Conservation (phyloP, 2,113 vertebrate species). For the Caranx ignobilis region DNA sequence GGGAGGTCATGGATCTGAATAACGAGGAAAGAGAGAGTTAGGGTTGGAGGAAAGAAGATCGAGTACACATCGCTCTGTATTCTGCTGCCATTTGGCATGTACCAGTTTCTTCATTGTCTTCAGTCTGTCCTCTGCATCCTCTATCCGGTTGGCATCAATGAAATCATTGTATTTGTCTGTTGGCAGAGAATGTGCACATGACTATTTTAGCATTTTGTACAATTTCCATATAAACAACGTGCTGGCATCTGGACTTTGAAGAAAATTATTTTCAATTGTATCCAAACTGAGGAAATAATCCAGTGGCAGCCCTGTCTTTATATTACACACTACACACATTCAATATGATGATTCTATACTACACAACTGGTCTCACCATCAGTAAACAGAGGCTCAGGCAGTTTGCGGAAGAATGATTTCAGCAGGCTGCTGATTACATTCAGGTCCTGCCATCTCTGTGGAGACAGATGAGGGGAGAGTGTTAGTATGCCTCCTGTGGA, state of each 20-base stretch:
- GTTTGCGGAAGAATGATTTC: conserved; percentile 96
- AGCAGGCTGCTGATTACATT: conserved; percentile 97
- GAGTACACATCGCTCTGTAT: not conserved
- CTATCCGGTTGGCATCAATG: conserved; percentile 94
- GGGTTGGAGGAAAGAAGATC: not conserved
- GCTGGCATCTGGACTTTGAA: not conserved
- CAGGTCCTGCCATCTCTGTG: conserved; percentile 95
- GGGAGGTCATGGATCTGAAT: conserved; percentile 92
- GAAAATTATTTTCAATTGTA: too few species aligned
- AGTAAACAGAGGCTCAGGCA: conserved; percentile 96
- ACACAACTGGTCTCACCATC: conserved; percentile 84
- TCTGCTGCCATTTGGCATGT: conserved; percentile 24
- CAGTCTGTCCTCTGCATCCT: conserved; percentile 90
- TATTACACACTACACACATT: not conserved
- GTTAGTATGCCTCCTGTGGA: not conserved
- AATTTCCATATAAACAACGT: not conserved
- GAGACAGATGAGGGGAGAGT: not conserved
- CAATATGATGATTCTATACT: not conserved
- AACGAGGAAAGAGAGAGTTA: not conserved
- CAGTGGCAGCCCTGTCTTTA: not conserved
- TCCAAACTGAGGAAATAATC: not conserved
- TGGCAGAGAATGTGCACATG: conserved; percentile 2
- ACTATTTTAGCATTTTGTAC: not conserved
- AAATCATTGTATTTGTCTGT: conserved; percentile 95
- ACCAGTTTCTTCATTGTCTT: conserved; percentile 95